These are phyloP conservation scores for Mesoligia furuncula DNA, from an alignment of 2,888 invertebrate species.

Conservation along the genomic window DNA sequence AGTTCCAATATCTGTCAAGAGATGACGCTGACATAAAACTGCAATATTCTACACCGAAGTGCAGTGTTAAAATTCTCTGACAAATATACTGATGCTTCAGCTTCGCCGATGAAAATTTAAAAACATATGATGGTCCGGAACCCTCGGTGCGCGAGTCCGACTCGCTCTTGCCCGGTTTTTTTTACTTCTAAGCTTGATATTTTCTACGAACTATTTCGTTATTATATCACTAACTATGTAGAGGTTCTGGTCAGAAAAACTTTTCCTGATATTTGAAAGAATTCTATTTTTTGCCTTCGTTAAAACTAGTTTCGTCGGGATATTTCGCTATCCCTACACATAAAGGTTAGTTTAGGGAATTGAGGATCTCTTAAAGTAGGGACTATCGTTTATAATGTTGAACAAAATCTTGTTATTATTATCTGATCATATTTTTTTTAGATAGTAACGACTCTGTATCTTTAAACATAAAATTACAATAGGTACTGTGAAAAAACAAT, in stretches of 20 bases:
- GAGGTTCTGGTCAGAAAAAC: neutral
- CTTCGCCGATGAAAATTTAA: no score
- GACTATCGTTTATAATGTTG: neutral
- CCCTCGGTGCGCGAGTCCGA: no score
- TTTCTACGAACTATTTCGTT: constrained; percentile 1
- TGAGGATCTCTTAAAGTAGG: neutral
- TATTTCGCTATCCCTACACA: neutral
- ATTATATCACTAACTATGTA: neutral
- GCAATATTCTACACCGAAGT: no score
- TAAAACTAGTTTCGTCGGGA: neutral
- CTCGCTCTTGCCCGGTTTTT: no score
- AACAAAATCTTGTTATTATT: neutral
- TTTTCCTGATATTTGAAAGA: neutral
- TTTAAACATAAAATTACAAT: neutral
- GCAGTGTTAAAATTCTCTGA: no score
- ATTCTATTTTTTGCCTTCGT: neutral
- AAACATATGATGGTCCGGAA: no score
- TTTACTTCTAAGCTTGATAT: neutral
- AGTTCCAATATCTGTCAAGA: no score
- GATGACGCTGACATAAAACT: no score
- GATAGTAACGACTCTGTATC: neutral
- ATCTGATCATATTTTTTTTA: neutral
- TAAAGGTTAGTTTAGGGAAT: neutral
- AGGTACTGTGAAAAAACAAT: neutral
- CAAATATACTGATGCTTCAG: no score